Percentiles rank a stretch among this genome's conserved stretches.
Evolutionary conservation across 2,888 invertebrate genomes (phyloP).

Genomic region (Argyresthia albistria): DNA sequence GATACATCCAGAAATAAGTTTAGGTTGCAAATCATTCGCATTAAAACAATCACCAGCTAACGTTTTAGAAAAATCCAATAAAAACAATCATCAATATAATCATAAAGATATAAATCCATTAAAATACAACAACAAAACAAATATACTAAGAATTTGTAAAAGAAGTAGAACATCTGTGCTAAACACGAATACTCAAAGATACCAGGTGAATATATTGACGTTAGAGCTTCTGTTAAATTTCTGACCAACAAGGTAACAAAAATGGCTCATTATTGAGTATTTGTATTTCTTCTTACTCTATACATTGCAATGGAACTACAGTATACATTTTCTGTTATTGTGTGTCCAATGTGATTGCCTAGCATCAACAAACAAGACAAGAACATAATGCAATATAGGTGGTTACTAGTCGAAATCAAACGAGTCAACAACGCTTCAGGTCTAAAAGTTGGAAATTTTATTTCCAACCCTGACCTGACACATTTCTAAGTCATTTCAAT

Average conservation of each 20-base stretch:
- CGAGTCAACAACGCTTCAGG: constrained; percentile 35
- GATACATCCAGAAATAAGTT: background rate
- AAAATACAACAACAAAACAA: constrained; percentile 69
- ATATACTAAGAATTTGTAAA: constrained; percentile 36
- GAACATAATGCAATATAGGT: too few relatives aligned
- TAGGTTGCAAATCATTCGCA: constrained; percentile 3
- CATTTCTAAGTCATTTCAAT: constrained; percentile 29
- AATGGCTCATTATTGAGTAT: constrained; percentile 43
- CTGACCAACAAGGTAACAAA: constrained; percentile 28
- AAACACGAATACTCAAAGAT: constrained; percentile 65
- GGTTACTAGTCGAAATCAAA: constrained; percentile 15
- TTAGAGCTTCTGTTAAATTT: constrained; percentile 8
- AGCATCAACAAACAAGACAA: too few relatives aligned
- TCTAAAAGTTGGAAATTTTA: constrained; percentile 37
- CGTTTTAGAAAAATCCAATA: constrained; percentile 37
- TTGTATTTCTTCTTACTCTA: constrained; percentile 52
- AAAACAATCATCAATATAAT: constrained; percentile 53
- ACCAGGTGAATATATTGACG: background rate
- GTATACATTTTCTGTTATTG: too few relatives aligned
- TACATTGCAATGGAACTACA: constrained; percentile 1
- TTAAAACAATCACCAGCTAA: constrained; percentile 19
- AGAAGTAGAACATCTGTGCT: constrained; percentile 26
- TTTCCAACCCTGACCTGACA: constrained; percentile 29
- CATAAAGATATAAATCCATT: constrained; percentile 61
- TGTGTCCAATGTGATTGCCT: too few relatives aligned